A percentile compares a stretch with the other conserved stretches of the same genome.
phyloP scores from a whole-genome alignment of 2,888 invertebrate species.

The Eristalis pertinax region DNA sequence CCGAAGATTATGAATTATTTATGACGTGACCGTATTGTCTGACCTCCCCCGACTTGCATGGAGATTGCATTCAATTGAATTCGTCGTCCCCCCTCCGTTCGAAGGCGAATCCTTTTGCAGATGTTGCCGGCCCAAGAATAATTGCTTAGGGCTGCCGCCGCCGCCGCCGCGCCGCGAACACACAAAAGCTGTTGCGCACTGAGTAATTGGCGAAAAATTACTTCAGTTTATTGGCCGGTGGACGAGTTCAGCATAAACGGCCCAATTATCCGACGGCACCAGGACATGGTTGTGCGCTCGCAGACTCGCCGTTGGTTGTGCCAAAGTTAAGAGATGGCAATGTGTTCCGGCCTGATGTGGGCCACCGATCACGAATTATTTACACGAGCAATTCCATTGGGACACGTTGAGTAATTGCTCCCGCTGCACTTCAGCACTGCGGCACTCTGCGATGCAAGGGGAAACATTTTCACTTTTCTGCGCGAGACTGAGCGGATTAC shows the following conservation, averaged over 20 bases:
- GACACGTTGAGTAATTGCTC: constrained; percentile 50
- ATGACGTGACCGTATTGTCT: constrained; percentile 37
- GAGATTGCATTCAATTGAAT: constrained; percentile 60
- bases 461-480: constrained; percentile 1
- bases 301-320: constrained; percentile 1
- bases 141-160: constrained; percentile 36
- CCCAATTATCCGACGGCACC: constrained; percentile 52
- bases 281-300: constrained; percentile 21
- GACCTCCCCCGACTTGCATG: constrained; percentile 62
- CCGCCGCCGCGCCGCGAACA: too few species aligned
- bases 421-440: background rate
- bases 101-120: constrained; percentile 53
- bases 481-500: background rate
- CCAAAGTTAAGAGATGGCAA: constrained; percentile 23
- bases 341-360: constrained; percentile 23
- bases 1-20: constrained; percentile 66
- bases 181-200: constrained; percentile 58
- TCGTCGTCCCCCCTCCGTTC: background rate
- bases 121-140: constrained; percentile 52
- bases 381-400: constrained; percentile 30
- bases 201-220: constrained; percentile 72
- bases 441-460: background rate
- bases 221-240: constrained; percentile 47
- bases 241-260: constrained; percentile 54
- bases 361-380: constrained; percentile 52